Evolutionary conservation across 1,140 invertebrate species (phyloP).

Genomic region (Andrena cerasifolii): DNA sequence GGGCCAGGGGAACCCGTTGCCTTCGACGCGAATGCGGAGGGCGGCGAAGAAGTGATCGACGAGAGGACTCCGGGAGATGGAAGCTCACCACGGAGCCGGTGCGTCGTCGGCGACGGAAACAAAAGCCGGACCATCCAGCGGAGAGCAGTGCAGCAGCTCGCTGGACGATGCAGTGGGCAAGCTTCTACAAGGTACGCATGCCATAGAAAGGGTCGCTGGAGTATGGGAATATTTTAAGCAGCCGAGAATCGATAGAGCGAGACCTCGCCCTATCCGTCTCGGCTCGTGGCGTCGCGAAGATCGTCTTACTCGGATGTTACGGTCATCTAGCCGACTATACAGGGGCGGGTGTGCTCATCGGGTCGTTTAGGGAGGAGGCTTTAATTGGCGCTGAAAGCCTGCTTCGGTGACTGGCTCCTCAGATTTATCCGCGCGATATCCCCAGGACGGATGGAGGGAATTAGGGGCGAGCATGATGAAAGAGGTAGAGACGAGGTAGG

Average conservation of each 20-base stretch:
- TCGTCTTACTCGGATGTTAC: conserved; percentile 20
- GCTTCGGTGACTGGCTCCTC: conserved; percentile 68
- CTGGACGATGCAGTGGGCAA: conserved; percentile 80
- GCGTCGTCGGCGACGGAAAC: conserved; percentile 61
- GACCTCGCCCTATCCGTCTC: conserved; percentile 9
- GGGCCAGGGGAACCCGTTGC: background rate
- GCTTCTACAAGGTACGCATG: conserved; percentile 76
- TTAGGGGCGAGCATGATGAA: conserved; percentile 18
- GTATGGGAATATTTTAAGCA: no score
- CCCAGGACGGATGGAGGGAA: conserved; percentile 45
- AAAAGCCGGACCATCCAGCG: conserved; percentile 70
- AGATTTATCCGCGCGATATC: conserved; percentile 73
- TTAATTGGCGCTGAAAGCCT: conserved; percentile 79
- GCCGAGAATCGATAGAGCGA: background rate
- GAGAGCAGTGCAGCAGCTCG: conserved; percentile 62
- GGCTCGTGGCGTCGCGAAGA: background rate
- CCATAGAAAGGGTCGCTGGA: no score
- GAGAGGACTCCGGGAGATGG: conserved; percentile 58
- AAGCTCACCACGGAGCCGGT: conserved; percentile 57
- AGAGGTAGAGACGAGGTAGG: conserved; percentile 5
- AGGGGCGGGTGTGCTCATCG: conserved; percentile 33
- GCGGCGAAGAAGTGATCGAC: conserved; percentile 2
- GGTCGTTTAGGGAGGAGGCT: conserved; percentile 50
- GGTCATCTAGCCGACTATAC: background rate
- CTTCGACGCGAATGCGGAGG: conserved; percentile 29